Conservation (phyloP, 2,113 vertebrate species). For the Ivindomyrus marchei region DNA sequence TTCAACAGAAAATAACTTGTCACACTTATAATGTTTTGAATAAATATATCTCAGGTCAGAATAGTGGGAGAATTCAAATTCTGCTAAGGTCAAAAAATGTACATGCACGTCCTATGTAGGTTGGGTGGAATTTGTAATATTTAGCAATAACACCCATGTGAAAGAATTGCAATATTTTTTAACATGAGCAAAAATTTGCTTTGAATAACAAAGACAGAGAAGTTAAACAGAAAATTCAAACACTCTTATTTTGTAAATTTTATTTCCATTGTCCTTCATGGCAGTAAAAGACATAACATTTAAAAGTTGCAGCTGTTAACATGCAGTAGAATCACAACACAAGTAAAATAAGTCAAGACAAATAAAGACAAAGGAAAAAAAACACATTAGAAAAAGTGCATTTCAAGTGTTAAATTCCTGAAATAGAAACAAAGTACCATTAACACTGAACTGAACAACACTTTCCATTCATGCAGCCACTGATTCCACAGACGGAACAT, state of each 20-base stretch:
- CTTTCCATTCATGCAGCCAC: slow-evolving; percentile 72
- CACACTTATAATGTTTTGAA: neutral
- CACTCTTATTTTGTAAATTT: slow-evolving; percentile 48
- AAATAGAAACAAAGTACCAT: slow-evolving; percentile 74
- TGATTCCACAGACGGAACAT: slow-evolving; percentile 55
- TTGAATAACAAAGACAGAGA: neutral
- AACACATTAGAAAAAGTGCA: slow-evolving; percentile 59
- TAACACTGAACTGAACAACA: slow-evolving; percentile 60
- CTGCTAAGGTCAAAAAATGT: neutral
- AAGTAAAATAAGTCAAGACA: slow-evolving; percentile 13
- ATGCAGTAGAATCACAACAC: slow-evolving; percentile 92
- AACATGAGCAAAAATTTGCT: neutral
- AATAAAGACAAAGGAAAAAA: slow-evolving; percentile 37
- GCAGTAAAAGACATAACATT: slow-evolving; percentile 90
- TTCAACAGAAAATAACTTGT: neutral
- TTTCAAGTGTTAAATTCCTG: slow-evolving; percentile 58
- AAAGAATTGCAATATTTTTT: neutral
- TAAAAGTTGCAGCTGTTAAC: slow-evolving; percentile 86
- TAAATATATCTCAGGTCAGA: neutral
- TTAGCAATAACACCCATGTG: neutral
- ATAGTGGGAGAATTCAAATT: neutral
- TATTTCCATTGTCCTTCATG: slow-evolving; percentile 67
- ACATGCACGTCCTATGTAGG: neutral
- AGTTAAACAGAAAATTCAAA: neutral
- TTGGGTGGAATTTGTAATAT: neutral